Base-by-base conservation (phyloP, 2,797 vertebrate genomes). In the Chloroceryle inda region DNA sequence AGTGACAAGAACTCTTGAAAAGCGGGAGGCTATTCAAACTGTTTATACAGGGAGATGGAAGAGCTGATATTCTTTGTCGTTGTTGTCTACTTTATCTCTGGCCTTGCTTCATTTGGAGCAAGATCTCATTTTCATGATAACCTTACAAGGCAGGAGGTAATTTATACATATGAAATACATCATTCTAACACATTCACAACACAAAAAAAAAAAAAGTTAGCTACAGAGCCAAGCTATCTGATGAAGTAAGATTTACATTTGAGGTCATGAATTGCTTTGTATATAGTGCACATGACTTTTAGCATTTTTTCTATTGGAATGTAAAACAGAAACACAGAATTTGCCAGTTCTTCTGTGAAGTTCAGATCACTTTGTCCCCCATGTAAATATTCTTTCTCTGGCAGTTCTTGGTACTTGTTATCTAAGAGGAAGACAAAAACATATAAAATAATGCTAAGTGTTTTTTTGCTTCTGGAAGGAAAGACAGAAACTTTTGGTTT, bases 1-100 rank as follows among this genome's bases (percentile, higher is more conserved):
- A 68, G 75, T 92, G 85, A 93, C 94, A 92, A 96, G 92, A 82
- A 82, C 85, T 68, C 83, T 95, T 92, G 88, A 96, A 91, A 91
- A 71, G 93, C 92, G 93, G 88, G 50, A 91, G 81, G 38, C 92
- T 92, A 55, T 95, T 95, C 84, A 90, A 71, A 89, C 85, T 92
- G 66, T 95, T 94, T 93, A 53, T 87, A 75, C 71, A 75, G 88
- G 14, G 67, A 92, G 86, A 85, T 89, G 67, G 90, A 92, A 93
- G 49, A 74, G 40, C 53, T 92, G 91, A 92, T 93, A 89, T 6
- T 86, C 94, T 88, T 82, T 92, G 61, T 77, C 94, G 67, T 75
- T 95, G 62, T 75, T 96, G 83, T 72, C 82, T 83, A 29, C 83
- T 95, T 96, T 95, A 93, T 96, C 92, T 93, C 74, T 72, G 64